Evolutionary conservation across 2,797 vertebrate genomes (phyloP).

Genomic region (Gastrophryne carolinensis): DNA sequence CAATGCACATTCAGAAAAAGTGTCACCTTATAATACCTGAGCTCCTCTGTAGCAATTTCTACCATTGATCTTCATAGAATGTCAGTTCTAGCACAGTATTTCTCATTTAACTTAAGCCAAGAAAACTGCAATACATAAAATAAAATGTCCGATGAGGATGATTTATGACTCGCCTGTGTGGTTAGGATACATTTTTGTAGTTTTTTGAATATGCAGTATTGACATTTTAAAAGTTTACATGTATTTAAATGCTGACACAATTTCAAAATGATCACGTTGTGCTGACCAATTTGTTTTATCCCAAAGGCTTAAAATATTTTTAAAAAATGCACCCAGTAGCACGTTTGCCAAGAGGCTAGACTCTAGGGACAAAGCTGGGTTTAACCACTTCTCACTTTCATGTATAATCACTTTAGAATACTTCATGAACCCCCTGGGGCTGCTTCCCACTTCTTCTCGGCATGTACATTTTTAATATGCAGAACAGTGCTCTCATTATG

Average conservation of each 20-base stretch:
- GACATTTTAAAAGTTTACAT: not conserved
- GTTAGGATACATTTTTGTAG: not conserved
- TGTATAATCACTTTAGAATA: too few species aligned
- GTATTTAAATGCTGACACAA: constrained; percentile 7
- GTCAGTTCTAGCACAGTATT: not conserved
- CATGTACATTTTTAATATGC: too few species aligned
- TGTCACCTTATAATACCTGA: constrained; percentile 23
- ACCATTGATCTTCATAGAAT: not conserved
- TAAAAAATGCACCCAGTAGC: too few species aligned
- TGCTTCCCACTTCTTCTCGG: too few species aligned
- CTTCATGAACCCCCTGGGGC: too few species aligned
- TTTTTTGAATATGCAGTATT: not conserved
- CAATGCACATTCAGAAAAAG: too few species aligned
- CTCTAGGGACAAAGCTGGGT: too few species aligned
- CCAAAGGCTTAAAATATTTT: too few species aligned
- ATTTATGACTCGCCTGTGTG: not conserved
- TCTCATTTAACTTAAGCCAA: not conserved
- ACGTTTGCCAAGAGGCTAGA: too few species aligned
- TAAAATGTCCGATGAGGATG: not conserved
- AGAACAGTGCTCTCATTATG: too few species aligned
- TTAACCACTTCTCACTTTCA: too few species aligned
- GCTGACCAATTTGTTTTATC: too few species aligned
- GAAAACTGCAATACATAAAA: not conserved
- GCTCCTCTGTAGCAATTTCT: not conserved
- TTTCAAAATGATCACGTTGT: constrained; percentile 7